phyloP scores from a whole-genome alignment of 2,888 invertebrate genomes.

The Lobophora halterata region DNA sequence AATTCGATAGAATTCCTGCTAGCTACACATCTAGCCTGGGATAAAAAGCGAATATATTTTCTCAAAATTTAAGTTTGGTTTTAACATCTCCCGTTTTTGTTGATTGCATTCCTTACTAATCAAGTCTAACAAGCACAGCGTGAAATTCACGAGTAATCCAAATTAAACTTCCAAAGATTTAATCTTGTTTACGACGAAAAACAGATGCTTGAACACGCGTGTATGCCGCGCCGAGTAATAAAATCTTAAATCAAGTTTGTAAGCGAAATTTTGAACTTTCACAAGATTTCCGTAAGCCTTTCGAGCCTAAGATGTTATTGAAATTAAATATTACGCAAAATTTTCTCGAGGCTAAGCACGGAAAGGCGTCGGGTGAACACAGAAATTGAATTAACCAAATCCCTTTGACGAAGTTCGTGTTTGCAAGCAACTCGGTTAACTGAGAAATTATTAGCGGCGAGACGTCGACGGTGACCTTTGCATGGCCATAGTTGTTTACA shows the following conservation, averaged over 20 bases:
- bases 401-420: conserved; percentile 66
- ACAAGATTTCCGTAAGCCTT: conserved; percentile 49
- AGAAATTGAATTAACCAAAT: conserved; percentile 67
- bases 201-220: conserved; percentile 31
- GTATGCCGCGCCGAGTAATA: conserved; percentile 30
- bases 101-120: no score
- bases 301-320: conserved; percentile 54
- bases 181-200: conserved; percentile 26
- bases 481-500: conserved; percentile 37
- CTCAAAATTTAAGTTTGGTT: no score
- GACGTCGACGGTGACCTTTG: conserved; percentile 43
- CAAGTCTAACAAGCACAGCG: no score
- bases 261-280: conserved; percentile 41
- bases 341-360: conserved; percentile 56
- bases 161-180: conserved; percentile 18
- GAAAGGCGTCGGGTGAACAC: conserved; percentile 59
- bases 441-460: conserved; percentile 56
- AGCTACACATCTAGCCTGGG: no score
- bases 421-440: conserved; percentile 55
- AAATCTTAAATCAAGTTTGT: conserved; percentile 44
- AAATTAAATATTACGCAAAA: conserved; percentile 63
- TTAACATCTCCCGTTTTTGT: no score
- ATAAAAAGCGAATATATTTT: no score
- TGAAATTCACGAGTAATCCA: no score
- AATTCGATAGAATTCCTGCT: no score